Conservation (phyloP, 1,140 invertebrate genomes). For the Latrodectus geometricus region DNA sequence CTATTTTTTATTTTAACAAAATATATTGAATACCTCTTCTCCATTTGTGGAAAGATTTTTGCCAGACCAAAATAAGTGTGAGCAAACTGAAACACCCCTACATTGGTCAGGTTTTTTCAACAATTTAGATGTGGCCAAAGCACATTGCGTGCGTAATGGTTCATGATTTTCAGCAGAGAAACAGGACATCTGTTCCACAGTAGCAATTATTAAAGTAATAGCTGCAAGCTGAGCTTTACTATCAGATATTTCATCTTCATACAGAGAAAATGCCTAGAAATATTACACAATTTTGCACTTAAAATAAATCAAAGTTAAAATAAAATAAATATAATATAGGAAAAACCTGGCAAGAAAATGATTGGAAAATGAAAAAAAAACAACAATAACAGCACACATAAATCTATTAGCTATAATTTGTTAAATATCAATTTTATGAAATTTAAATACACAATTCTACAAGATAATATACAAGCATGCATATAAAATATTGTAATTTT, state of each 20-base stretch:
- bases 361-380: too few relatives aligned
- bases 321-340: neutral
- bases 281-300: neutral
- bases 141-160: slow-evolving; percentile 93
- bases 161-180: slow-evolving; percentile 98
- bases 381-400: too few relatives aligned
- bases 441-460: too few relatives aligned
- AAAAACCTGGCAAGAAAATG: too few relatives aligned
- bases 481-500: too few relatives aligned
- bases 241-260: slow-evolving; percentile 99
- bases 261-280: slow-evolving; percentile 89
- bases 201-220: slow-evolving; percentile 94
- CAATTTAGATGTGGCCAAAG: slow-evolving; percentile 92
- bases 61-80: slow-evolving; percentile 97
- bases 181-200: slow-evolving; percentile 93
- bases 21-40: slow-evolving; percentile 73
- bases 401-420: too few relatives aligned
- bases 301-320: neutral
- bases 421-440: too few relatives aligned
- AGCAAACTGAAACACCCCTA: slow-evolving; percentile 88
- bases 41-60: slow-evolving; percentile 78
- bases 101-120: slow-evolving; percentile 98
- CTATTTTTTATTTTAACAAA: too few relatives aligned
- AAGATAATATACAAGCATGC: too few relatives aligned
- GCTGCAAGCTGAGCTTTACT: slow-evolving; percentile 96